Conservation (phyloP, 2,113 vertebrate genomes). For the Bombycilla garrulus region DNA sequence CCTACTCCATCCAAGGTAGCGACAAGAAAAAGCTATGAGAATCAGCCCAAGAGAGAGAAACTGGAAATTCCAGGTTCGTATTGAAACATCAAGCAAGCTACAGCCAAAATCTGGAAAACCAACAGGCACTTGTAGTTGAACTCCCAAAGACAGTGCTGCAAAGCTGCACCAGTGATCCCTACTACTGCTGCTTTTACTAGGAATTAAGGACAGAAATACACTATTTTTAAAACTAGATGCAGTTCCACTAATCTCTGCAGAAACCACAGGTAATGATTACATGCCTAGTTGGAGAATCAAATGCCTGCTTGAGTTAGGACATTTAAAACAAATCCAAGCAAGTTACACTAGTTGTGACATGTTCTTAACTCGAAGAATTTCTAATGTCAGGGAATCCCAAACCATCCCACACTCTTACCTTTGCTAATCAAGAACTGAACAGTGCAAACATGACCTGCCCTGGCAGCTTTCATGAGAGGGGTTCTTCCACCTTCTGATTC, state of each 20-base stretch:
- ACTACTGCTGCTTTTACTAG: not conserved
- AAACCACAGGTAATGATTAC: not conserved
- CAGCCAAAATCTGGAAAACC: not conserved
- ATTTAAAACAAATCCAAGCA: not conserved
- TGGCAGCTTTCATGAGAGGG: conserved; percentile 97
- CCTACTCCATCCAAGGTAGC: not conserved
- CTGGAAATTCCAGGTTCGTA: not conserved
- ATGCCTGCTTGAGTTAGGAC: not conserved
- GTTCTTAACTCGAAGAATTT: not conserved
- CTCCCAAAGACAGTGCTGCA: not conserved
- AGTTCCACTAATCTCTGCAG: not conserved
- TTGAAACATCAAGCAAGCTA: not conserved
- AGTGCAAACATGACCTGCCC: conserved; percentile 97
- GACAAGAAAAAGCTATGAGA: not conserved
- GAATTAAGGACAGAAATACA: not conserved
- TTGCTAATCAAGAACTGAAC: conserved; percentile 99
- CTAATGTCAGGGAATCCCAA: not conserved
- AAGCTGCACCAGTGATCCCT: not conserved
- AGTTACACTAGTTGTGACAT: not conserved
- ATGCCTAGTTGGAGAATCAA: not conserved
- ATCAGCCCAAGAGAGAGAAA: not conserved
- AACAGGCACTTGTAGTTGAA: not conserved
- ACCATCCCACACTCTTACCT: conserved; percentile 71
- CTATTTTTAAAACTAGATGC: not conserved
- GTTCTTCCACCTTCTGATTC: conserved; percentile 98